Evolutionary conservation across 2,797 vertebrate genomes (phyloP).

Genomic region (Clarias laeviceps): DNA sequence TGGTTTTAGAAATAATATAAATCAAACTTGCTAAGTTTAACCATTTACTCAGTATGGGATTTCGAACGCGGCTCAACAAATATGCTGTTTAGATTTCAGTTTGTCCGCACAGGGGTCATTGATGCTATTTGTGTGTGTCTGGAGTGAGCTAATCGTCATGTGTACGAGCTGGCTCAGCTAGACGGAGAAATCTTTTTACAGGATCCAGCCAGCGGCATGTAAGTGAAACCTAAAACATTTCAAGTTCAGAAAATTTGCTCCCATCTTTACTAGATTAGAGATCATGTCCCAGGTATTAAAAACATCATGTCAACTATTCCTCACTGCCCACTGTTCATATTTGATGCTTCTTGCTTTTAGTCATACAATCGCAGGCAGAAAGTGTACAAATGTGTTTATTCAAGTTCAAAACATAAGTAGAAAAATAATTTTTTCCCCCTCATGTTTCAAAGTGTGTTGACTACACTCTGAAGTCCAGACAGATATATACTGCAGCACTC

Average conservation of each 20-base stretch:
- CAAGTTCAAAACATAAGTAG: background rate
- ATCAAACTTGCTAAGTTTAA: conserved; percentile 44
- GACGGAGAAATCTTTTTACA: no score
- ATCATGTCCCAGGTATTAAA: background rate
- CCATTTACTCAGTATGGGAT: background rate
- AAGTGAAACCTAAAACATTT: background rate
- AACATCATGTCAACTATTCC: background rate
- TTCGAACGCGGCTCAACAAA: background rate
- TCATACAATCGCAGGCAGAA: background rate
- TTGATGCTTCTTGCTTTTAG: background rate
- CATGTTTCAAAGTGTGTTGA: background rate
- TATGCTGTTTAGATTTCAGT: background rate
- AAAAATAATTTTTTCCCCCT: background rate
- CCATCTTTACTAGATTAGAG: background rate
- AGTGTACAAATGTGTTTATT: background rate
- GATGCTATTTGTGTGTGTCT: conserved; percentile 12
- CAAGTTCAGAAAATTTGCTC: background rate
- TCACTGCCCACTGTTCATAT: background rate
- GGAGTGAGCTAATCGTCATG: background rate
- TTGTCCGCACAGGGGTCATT: conserved; percentile 3
- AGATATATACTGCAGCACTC: conserved; percentile 59
- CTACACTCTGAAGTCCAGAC: conserved; percentile 13
- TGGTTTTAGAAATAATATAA: conserved; percentile 20
- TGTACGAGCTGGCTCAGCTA: background rate
- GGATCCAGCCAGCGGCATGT: background rate